Base-by-base conservation (phyloP, 2,888 invertebrate genomes). In the Hyposoter didymator region DNA sequence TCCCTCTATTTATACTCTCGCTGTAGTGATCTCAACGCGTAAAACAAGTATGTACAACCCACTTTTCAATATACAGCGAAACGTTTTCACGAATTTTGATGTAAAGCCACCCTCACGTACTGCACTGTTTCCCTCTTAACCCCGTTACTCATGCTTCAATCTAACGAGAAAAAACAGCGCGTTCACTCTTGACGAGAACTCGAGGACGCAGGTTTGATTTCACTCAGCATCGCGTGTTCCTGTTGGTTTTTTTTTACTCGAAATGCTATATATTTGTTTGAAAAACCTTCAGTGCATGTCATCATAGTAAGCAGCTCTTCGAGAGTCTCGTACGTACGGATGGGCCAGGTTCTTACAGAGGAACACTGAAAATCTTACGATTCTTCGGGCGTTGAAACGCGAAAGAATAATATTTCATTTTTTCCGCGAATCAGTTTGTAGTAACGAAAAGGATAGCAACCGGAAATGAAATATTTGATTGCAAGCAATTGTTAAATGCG, bases 91-190 rank as follows among this genome's bases (percentile, higher is more conserved):
- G 74, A n/a, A 69, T 62, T 28, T 28, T 69, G 35, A 39, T 67
- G 73, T 43, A 62, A 62, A 67, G 52, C 66, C 17, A 45, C 49
- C 47, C n/a, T 14, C 49, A 17, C 14, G 12, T 55, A 39, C 19
- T 55, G 47, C 19, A 35, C 45, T n/a, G 35, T 70, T 52, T n/a
- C 32, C 17, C 82, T 80, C 85, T 85, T 85, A 76, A 85, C 79
- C 82, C 72, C 79, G 49, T 85, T 85, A 78, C 17, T 28, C 5
- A 14, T 66, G 52, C 64, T 76, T 35, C 49, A 72, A 47, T 35
- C 39, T 22, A 39, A 22, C 45, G 39, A 49, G 59, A 39, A 67
- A 67, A 73, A 49, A 45, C 62, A 64, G 35, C 49, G 64, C 62
- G 62, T 72, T 67, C 55, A 12, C 39, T 55, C 59, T 66, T 59